Evolutionary conservation across 2,113 vertebrate species (phyloP).

Genomic region (Todiramphus chloris): DNA sequence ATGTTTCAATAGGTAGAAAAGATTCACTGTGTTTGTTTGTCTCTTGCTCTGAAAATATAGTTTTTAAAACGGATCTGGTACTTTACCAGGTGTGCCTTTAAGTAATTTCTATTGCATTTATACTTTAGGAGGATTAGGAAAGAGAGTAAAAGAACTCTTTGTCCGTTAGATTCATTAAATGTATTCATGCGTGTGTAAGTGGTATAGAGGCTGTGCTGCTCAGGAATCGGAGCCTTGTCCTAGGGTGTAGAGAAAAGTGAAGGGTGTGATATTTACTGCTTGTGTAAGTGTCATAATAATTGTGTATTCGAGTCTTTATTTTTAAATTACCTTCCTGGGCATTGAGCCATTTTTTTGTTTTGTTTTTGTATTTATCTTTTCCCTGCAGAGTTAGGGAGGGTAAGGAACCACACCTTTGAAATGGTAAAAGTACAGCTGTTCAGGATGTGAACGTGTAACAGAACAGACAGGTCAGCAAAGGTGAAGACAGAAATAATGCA

Average conservation of each 20-base stretch:
- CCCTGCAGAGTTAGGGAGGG: not conserved
- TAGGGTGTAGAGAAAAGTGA: conserved; percentile 60
- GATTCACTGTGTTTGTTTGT: conserved; percentile 61
- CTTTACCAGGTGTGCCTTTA: conserved; percentile 72
- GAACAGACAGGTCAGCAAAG: not conserved
- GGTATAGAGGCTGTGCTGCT: conserved; percentile 57
- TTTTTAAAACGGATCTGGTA: conserved; percentile 57
- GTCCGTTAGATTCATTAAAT: conserved; percentile 67
- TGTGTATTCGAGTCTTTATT: conserved; percentile 65
- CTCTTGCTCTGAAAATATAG: conserved; percentile 47
- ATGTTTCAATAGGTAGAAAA: conserved; percentile 33
- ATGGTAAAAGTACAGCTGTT: conserved; percentile 23
- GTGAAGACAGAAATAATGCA: not conserved
- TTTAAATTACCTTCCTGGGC: conserved; percentile 64
- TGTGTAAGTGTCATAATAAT: conserved; percentile 68
- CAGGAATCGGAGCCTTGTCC: conserved; percentile 64
- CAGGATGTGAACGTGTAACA: not conserved
- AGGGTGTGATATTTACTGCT: conserved; percentile 70
- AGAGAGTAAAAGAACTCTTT: conserved; percentile 72
- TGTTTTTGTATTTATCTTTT: conserved; percentile 34
- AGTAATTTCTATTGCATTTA: conserved; percentile 68
- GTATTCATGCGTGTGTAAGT: conserved; percentile 72
- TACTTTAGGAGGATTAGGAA: conserved; percentile 69
- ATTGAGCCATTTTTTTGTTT: conserved; percentile 22
- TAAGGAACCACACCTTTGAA: conserved; percentile 34